Conservation (phyloP, 2,113 vertebrate genomes). For the Chlorodrepanis virens region DNA sequence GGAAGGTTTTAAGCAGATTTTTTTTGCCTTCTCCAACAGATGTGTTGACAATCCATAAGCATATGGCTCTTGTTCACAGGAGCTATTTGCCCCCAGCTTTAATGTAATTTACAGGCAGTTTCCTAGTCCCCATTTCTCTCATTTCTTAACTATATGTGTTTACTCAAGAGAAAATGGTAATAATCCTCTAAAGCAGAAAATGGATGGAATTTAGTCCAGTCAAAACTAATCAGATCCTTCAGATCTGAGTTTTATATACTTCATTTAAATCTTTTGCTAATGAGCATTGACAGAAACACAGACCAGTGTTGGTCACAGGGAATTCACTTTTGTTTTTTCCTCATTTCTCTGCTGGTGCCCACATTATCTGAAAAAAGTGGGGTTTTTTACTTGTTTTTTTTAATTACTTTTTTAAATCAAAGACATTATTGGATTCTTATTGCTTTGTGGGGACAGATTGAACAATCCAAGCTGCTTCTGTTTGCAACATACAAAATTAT, state of each 20-base stretch:
- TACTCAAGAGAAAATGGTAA: slow-evolving; percentile 14
- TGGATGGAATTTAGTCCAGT: slow-evolving; percentile 3
- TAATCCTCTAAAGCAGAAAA: slow-evolving; percentile 29
- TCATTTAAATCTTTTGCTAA: background rate
- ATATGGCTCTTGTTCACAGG: background rate
- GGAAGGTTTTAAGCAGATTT: background rate
- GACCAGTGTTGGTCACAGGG: background rate
- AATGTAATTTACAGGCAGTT: slow-evolving; percentile 41
- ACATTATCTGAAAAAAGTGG: background rate
- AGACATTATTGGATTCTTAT: background rate
- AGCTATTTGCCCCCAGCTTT: slow-evolving; percentile 31
- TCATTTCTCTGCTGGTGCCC: background rate
- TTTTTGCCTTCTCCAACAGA: background rate
- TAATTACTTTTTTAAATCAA: background rate
- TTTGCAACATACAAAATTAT: background rate
- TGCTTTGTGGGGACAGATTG: background rate
- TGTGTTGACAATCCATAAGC: background rate
- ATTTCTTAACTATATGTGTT: slow-evolving; percentile 27
- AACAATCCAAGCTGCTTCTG: background rate
- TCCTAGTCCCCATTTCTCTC: slow-evolving; percentile 2
- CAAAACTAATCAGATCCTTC: slow-evolving; percentile 1
- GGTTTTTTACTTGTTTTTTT: rapidly evolving
- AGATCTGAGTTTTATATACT: background rate
- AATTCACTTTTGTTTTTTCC: background rate
- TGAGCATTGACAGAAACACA: background rate